Evolutionary conservation across 2,888 invertebrate species (phyloP).

Genomic region (Gymnoscelis rufifasciata): DNA sequence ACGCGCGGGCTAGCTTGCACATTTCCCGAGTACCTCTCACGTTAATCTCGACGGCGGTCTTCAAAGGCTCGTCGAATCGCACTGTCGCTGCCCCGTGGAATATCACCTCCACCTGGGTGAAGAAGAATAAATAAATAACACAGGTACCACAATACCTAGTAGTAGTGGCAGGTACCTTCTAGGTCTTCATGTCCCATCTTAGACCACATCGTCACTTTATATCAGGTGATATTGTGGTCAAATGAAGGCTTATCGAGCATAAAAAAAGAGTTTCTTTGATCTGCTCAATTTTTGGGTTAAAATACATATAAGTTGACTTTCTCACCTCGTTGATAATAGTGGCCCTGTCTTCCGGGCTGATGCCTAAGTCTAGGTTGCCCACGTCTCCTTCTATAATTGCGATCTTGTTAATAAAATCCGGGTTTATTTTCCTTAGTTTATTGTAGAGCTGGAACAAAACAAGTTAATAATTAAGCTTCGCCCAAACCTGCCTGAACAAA

Average conservation of each 20-base stretch:
- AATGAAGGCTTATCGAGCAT: neutral
- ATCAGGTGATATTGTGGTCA: too few species aligned
- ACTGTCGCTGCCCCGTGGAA: constrained; percentile 60
- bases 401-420: constrained; percentile 34
- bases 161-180: too few species aligned
- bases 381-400: constrained; percentile 39
- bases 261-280: neutral
- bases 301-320: neutral
- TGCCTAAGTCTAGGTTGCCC: constrained; percentile 32
- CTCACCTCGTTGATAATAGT: constrained; percentile 33
- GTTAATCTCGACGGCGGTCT: constrained; percentile 82
- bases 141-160: too few species aligned
- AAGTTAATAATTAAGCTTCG: neutral
- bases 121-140: neutral
- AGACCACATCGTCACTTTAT: too few species aligned
- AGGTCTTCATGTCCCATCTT: neutral
- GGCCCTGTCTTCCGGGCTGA: constrained; percentile 31
- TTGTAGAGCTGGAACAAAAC: constrained; percentile 33
- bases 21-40: constrained; percentile 43
- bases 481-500: neutral
- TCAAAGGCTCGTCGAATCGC: constrained; percentile 90
- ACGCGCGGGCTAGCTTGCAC: constrained; percentile 49
- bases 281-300: too few species aligned
- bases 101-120: constrained; percentile 43
- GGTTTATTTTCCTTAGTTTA: constrained; percentile 29